Base-by-base conservation (phyloP, 2,888 invertebrate genomes). In the Mythimna vitellina region DNA sequence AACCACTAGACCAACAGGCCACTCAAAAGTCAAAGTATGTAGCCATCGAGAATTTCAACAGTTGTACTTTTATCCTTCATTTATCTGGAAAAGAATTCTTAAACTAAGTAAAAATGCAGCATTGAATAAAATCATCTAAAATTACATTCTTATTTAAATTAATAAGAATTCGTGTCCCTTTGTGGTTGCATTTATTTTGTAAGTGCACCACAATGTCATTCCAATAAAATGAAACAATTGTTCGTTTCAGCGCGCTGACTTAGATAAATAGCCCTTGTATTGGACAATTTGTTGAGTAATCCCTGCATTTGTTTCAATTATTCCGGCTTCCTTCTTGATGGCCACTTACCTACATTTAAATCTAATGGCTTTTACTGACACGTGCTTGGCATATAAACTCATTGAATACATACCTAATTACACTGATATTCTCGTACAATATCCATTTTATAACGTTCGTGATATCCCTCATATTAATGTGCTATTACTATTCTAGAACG, bases 271-370 rank as follows among this genome's bases (percentile, higher is more conserved):
- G 93, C 93, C 90, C 87, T 95, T 95, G 94, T 94, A 96, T 96
- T 96, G 94, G 88, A 95, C 95, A 95, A 96, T 94, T 94, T 95
- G 95, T 95, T 90, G 94, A 95, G 94, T 95, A 96, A 96, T 94
- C 95, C 94, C 86, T 89, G 90, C 96, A 96, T 96, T 96, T 95
- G 93, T 96, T 95, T 95, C 95, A 96, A 96, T 96, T 96, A 96
- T 93, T 90, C 89, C 88, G 89, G 91, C 90, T 93, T 95, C 93
- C 94, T 92, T 89, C 91, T 92, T 93, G 89, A 91, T 90, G 88
- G 89, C 88, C 89, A 87, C 90, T 91, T 91, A 91, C 91, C 91
- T 90, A 91, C 88, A 92, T 92, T 92, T 88, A 90, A 91, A 90
- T 88, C 86, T 87, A 90, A 89, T 89, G 89, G 90, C 86, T 86